Evolutionary conservation across 2,888 invertebrate species (phyloP).

Genomic region (Lithophane socia): DNA sequence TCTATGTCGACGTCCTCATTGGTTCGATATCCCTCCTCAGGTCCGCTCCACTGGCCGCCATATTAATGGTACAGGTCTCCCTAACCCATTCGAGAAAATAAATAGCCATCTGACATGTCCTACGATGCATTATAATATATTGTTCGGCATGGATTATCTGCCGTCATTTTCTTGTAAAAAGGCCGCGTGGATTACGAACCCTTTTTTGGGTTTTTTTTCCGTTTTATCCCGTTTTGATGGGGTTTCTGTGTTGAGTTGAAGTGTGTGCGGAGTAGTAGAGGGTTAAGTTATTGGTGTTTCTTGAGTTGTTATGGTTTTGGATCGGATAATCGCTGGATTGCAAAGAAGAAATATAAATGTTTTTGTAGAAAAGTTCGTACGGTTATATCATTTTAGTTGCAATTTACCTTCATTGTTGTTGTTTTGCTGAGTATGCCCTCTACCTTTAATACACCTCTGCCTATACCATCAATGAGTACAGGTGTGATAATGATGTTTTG

Average conservation of each 20-base stretch:
- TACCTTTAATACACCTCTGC: background rate
- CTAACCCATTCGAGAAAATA: conserved; percentile 83
- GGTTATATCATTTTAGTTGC: background rate
- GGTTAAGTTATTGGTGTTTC: conserved; percentile 33
- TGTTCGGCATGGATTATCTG: conserved; percentile 78
- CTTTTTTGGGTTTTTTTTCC: conserved; percentile 52
- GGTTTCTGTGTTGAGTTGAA: conserved; percentile 53
- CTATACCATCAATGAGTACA: background rate
- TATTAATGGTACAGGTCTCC: conserved; percentile 84
- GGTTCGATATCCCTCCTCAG: conserved; percentile 77
- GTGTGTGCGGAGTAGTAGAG: conserved; percentile 40
- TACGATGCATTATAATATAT: conserved; percentile 88
- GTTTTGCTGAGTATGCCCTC: background rate
- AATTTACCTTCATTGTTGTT: background rate
- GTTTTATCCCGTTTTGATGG: conserved; percentile 58
- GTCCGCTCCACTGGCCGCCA: conserved; percentile 82
- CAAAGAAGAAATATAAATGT: background rate
- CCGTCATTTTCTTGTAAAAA: conserved; percentile 77
- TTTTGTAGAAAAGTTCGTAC: background rate
- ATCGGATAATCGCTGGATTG: conserved; percentile 9
- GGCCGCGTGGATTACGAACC: conserved; percentile 64
- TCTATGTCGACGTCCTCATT: conserved; percentile 84
- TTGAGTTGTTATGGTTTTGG: conserved; percentile 22
- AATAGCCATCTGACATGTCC: conserved; percentile 86
- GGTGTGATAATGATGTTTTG: too few relatives aligned